These are phyloP conservation scores for Apotomis turbidana DNA, from an alignment of 2,888 invertebrate species.

Conservation along the genomic window DNA sequence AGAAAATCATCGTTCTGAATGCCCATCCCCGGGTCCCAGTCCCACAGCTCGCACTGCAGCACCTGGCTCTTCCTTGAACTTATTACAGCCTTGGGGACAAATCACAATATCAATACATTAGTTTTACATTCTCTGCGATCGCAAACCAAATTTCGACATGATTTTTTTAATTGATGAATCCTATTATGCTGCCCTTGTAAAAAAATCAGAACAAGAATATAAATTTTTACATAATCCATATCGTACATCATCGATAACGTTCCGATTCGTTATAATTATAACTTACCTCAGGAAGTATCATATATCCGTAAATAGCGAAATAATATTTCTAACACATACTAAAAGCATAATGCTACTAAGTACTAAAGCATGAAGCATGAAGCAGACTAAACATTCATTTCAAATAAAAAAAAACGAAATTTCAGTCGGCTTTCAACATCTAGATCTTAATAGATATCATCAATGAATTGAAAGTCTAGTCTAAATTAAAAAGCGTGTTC, in stretches of 20 bases:
- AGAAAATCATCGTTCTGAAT: constrained; percentile 92
- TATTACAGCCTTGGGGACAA: constrained; percentile 88
- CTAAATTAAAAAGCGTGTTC: constrained; percentile 33
- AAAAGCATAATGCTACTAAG: constrained; percentile 32
- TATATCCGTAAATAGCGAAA: constrained; percentile 2
- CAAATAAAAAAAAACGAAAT: background rate
- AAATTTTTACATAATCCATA: background rate
- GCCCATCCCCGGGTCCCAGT: constrained; percentile 92
- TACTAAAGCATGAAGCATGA: constrained; percentile 28
- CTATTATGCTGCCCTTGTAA: background rate
- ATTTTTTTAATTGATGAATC: background rate
- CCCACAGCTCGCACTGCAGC: constrained; percentile 90
- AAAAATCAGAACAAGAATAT: constrained; percentile 7
- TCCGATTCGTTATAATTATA: background rate
- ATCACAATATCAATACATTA: constrained; percentile 59
- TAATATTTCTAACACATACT: background rate
- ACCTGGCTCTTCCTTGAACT: constrained; percentile 89
- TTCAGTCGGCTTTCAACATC: background rate
- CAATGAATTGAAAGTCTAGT: constrained; percentile 23
- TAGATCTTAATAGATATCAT: background rate
- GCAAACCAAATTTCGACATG: background rate
- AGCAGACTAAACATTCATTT: constrained; percentile 10
- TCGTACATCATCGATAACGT: too few relatives aligned
- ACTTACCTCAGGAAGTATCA: constrained; percentile 23
- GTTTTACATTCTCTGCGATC: constrained; percentile 28